Conservation (phyloP, 2,113 vertebrate species). For the Corydoras sp. region DNA sequence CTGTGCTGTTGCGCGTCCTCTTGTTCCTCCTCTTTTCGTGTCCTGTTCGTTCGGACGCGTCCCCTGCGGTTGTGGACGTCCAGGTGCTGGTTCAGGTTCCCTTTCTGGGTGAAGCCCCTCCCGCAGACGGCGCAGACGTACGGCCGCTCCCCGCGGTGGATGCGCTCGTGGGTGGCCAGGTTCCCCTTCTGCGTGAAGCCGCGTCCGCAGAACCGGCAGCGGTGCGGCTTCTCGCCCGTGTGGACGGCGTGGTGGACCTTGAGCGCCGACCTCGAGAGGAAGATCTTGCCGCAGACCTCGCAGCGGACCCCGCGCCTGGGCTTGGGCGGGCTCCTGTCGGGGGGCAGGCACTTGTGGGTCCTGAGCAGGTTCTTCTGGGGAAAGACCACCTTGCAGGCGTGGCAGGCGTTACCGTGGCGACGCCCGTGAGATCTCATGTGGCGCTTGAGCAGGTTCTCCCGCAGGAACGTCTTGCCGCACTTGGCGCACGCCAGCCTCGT, state of each 20-base stretch:
- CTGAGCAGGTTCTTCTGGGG: constrained; percentile 40
- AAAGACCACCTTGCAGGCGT: constrained; percentile 52
- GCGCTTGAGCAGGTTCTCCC: constrained; percentile 50
- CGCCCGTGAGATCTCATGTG: constrained; percentile 58
- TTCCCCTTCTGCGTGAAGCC: constrained; percentile 53
- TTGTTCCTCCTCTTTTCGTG: not conserved
- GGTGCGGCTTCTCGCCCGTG: constrained; percentile 41
- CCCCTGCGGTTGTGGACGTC: constrained; percentile 36
- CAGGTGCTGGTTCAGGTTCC: constrained; percentile 58
- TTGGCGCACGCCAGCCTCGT: constrained; percentile 45
- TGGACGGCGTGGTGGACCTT: constrained; percentile 36
- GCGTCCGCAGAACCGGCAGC: constrained; percentile 51
- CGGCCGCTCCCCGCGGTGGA: constrained; percentile 59
- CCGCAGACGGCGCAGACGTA: constrained; percentile 55
- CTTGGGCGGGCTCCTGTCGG: not conserved
- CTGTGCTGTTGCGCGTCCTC: too few relatives aligned
- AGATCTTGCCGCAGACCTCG: constrained; percentile 51
- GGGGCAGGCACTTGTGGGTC: constrained; percentile 46
- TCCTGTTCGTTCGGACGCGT: not conserved
- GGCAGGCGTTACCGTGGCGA: constrained; percentile 44
- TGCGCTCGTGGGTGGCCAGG: constrained; percentile 57
- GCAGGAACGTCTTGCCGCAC: constrained; percentile 50
- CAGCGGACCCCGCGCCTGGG: constrained; percentile 38
- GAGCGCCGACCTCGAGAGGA: constrained; percentile 40
- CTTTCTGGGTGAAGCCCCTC: constrained; percentile 56